Evolutionary conservation across 2,888 invertebrate species (phyloP), one percentile per base, ranked within the genome.

Genomic region (Blastobasis lacticolella): DNA sequence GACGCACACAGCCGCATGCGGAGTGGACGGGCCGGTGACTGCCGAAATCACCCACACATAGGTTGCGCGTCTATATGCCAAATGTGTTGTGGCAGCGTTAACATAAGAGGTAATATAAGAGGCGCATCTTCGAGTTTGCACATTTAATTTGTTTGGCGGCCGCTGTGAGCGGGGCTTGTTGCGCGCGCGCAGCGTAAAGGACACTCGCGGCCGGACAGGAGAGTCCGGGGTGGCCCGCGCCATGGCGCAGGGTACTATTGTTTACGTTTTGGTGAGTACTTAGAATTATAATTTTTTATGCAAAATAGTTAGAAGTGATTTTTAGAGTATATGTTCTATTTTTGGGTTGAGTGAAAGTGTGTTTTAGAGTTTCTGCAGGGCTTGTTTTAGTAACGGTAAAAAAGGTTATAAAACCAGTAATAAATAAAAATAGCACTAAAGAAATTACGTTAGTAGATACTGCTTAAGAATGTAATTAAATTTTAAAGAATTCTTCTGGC

Each of bases 21-120:
- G 23, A 57, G 61, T 67, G 63, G 58, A 63, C 71, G 55, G 38
- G 60, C 55, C 59, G 56, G 65, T 76, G 75, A 73, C 75, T 63
- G 64, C 65, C 67, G 79, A 81, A 80, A 65, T 63, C 64, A 75
- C 85, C 57, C 81, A 85, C 83, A 80, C 81, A 74, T 59, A 56
- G 62, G 56, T 56, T 62, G 51, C 53, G 72, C 66, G 67, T 69
- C 61, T 75, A 81, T 81, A 83, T 79, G 84, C 81, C 80, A 83
- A 88, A 87, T 81, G 83, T 76, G 78, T 85, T 86, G 84, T 82
- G 84, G 85, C 78, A 77, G 70, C 73, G 78, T 81, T 81, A 85
- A 83, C 81, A 78, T 85, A 86, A 85, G 86, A 86, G 81, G 75
- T 88, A 79, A 86, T 87, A 88, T 88, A 88, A 87, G 87, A 86